Evolutionary conservation across 2,888 invertebrate genomes (phyloP).

Genomic region (Lydus trimaculatus): DNA sequence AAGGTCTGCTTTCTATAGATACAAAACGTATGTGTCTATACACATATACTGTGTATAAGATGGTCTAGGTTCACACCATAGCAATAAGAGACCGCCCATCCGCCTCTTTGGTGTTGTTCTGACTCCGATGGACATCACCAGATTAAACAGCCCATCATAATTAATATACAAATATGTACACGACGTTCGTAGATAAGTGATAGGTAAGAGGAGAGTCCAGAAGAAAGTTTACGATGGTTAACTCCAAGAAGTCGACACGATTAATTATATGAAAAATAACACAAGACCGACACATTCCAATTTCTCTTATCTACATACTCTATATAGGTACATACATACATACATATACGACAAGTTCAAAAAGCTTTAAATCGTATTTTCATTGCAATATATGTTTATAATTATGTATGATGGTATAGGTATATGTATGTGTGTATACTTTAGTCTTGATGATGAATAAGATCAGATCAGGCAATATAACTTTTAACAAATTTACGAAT

Average conservation of each 20-base stretch:
- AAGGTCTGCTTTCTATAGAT: background rate
- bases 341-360: background rate
- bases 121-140: constrained; percentile 34
- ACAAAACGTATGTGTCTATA: background rate
- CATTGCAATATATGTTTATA: constrained; percentile 1
- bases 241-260: constrained; percentile 22
- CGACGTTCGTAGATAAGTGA: constrained; percentile 10
- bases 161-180: constrained; percentile 40
- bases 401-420: background rate
- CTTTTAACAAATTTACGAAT: constrained; percentile 10
- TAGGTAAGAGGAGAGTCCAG: constrained; percentile 6
- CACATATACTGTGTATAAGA: background rate
- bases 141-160: constrained; percentile 43
- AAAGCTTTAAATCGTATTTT: background rate
- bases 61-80: constrained; percentile 42
- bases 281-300: constrained; percentile 12
- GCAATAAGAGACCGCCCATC: constrained; percentile 38
- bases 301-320: constrained; percentile 12
- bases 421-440: background rate
- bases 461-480: constrained; percentile 8
- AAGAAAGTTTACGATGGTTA: constrained; percentile 13
- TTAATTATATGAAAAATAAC: constrained; percentile 17
- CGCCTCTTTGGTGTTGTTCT: constrained; percentile 27
- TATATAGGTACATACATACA: background rate
- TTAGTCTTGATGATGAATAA: constrained; percentile 1